Percentiles rank a stretch among this genome's conserved stretches.
Conservation (phyloP, 1,140 invertebrate genomes). For the Phortica variegata region DNA sequence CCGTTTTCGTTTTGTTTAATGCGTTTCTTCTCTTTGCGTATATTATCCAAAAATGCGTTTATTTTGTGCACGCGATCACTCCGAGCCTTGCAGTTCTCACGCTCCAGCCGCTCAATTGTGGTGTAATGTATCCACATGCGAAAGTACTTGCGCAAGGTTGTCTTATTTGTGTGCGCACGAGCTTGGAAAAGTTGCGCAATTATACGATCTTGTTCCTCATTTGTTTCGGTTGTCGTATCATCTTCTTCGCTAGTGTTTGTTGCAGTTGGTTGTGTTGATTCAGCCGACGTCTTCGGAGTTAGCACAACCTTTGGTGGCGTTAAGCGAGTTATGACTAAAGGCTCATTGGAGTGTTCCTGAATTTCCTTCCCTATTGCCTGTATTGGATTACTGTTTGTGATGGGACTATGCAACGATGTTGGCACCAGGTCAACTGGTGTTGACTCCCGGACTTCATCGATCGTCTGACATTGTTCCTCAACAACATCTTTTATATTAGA, state of each 20-base stretch:
- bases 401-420: too few relatives aligned
- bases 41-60: conserved; percentile 53
- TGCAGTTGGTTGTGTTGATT: conserved; percentile 2
- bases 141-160: conserved; percentile 52
- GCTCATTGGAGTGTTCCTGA: too few relatives aligned
- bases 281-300: conserved; percentile 12
- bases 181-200: conserved; percentile 42
- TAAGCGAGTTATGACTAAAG: conserved; percentile 33
- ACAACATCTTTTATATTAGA: conserved; percentile 3
- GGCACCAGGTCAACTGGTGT: conserved; percentile 1
- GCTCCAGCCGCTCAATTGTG: conserved; percentile 44
- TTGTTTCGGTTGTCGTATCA: not conserved
- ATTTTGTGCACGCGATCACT: conserved; percentile 47
- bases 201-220: conserved; percentile 38
- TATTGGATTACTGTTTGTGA: too few relatives aligned
- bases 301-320: conserved; percentile 37
- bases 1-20: conserved; percentile 14
- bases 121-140: conserved; percentile 53
- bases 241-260: conserved; percentile 28
- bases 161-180: conserved; percentile 19
- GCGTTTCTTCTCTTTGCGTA: conserved; percentile 47
- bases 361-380: too few relatives aligned
- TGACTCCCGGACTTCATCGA: too few relatives aligned
- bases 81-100: conserved; percentile 28
- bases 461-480: conserved; percentile 14